Percentiles rank a stretch among this genome's conserved stretches.
These are phyloP conservation scores for Eulemur rubriventer DNA, from an alignment of 2,797 vertebrate species.

Conservation along the genomic window DNA sequence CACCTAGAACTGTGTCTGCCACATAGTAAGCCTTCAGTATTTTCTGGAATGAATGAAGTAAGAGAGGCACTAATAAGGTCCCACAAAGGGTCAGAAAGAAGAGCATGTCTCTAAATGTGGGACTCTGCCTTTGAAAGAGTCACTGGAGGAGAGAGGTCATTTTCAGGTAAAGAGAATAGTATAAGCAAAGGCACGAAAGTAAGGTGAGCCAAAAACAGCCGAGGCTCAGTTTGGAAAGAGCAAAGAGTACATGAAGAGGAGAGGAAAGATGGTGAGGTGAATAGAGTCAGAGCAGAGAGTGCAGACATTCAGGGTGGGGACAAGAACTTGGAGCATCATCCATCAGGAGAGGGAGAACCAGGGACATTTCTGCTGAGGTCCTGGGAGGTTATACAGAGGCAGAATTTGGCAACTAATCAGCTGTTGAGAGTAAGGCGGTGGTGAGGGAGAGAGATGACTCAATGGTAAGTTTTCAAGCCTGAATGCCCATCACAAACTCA, in stretches of 20 bases:
- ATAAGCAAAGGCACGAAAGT: neutral
- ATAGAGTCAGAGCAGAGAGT: neutral
- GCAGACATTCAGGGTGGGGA: neutral
- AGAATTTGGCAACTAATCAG: neutral
- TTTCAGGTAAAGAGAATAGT: neutral
- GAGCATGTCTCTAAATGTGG: neutral
- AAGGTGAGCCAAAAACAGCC: neutral
- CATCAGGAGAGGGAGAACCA: neutral
- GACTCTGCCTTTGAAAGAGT: neutral
- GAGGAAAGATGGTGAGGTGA: neutral
- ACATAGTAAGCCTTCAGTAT: neutral
- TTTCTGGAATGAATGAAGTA: neutral
- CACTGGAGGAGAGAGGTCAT: neutral
- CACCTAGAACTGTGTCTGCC: neutral
- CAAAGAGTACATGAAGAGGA: neutral
- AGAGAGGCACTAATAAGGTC: neutral
- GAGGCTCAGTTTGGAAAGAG: neutral
- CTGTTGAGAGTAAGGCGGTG: neutral
- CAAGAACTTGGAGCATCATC: neutral
- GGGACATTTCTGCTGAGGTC: neutral
- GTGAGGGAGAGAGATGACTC: neutral
- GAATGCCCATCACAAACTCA: neutral
- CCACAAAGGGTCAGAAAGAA: neutral
- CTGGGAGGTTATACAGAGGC: neutral
- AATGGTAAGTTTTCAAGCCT: neutral